Evolutionary conservation across 2,797 vertebrate species (phyloP), one percentile per base, ranked within the genome.

Genomic region (Setipinna tenuifilis): DNA sequence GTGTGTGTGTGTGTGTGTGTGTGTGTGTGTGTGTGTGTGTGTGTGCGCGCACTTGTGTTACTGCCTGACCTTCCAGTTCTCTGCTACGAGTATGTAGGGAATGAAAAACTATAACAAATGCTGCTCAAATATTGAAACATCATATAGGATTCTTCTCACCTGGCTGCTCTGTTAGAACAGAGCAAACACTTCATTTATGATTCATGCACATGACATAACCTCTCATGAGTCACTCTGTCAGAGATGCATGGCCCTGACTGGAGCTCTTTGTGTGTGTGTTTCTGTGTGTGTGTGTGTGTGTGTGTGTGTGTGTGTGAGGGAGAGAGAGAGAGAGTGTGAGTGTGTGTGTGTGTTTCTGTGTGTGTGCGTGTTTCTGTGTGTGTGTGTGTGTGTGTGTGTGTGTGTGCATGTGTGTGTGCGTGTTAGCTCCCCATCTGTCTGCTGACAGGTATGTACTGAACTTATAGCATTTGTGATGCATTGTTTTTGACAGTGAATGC

Each of bases 81-180:
- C 65, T 71, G 10, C 16, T 75, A 17, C 17, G 28, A 16, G 25
- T 14, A 0, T 71, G 28, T 16, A 11, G 68, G 17, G 21, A 31
- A 31, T 31, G 65, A 75, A 75, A 75, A 31, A 41, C 35, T 31
- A 21, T 19, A 21, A 78, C 19, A 44, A 44, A 78, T 21, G 35
- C 71, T 10, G 35, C 35, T 78, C 35, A 44, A 44, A 78, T 44
- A 78, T 78, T 19, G 35, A 78, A 44, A 19, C 6, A 19, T 21
- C 31, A 78, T 78, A 78, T 78, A 78, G 71, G 71, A 78, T 78
- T 78, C 17, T 21, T 59, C 58, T 59, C 58, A 12, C 57, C 68
- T 41, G 68, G 17, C 68, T 41, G 71, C 71, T 35, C 17, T 78
- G 71, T 78, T 12, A 35, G 31, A 19, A 41, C 71, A 44, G 71